Base-by-base conservation (phyloP, 2,113 vertebrate genomes). In the Pseudopipra pipra region DNA sequence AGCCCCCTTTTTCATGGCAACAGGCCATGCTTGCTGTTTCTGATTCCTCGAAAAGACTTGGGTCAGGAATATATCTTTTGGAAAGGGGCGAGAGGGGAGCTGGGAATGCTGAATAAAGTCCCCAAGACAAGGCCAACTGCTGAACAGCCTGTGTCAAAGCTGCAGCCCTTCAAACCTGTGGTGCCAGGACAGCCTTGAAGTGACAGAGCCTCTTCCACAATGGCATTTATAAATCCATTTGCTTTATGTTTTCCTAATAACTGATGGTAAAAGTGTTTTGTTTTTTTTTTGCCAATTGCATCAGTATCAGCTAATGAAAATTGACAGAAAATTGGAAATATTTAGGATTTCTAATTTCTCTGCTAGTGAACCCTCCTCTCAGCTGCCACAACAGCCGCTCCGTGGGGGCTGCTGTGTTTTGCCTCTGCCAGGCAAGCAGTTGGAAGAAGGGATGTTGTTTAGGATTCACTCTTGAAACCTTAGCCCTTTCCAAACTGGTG, bases 351-450 rank as follows among this genome's bases (percentile, higher is more conserved):
- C 59, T 67, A 51, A 51, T 35, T 49, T 46, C 68, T 67, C 68
- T 83, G 44, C 75, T 85, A 56, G 66, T 1, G 3, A 82, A 14
- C 35, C 22, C 43, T 89, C 70, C 74, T 43, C 49, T 51, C 43
- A 63, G 85, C 81, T 66, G 75, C 59, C 82, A 41, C 74, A 14
- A 20, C 43, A 79, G 82, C 62, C 4, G 1, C 33, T 76, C 72
- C 3, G 1, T 3, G 63, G 51, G 37, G 31, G 44, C 58, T 87
- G 85, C 67, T 67, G 37, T 0, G 0, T 0, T 65, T n/a, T 8
- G 11, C 35, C 76, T 63, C 58, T 56, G 84, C 85, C 93, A 85
- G 74, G 39, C 0, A 2, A 90, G 82, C 62, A 47, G 41, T 59
- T 63, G 56, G 59, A 71, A 56, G 27, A 41, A 70, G 19, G n/a